phyloP scores from a whole-genome alignment of 2,888 invertebrate species.

The Hypsopygia costalis region DNA sequence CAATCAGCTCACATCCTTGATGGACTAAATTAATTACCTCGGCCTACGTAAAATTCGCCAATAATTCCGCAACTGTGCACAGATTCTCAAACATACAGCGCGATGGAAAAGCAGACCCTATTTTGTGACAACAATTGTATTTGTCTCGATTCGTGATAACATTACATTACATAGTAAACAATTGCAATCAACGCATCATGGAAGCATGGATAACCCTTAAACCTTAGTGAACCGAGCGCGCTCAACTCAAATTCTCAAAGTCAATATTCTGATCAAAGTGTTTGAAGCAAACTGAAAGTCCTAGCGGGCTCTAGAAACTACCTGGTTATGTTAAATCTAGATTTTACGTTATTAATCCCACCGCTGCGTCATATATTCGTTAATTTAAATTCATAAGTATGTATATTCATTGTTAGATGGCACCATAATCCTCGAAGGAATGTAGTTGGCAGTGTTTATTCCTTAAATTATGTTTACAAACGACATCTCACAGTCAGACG shows the following conservation, averaged over 20 bases:
- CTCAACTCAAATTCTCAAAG: slow-evolving; percentile 13
- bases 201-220: too few species aligned
- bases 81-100: too few species aligned
- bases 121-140: too few species aligned
- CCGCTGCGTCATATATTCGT: slow-evolving; percentile 16
- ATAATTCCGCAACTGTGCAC: too few species aligned
- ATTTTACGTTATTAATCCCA: slow-evolving; percentile 7
- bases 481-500: slow-evolving; percentile 23
- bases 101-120: too few species aligned
- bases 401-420: slow-evolving; percentile 44
- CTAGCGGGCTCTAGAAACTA: slow-evolving; percentile 9
- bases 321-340: slow-evolving; percentile 1
- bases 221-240: too few species aligned
- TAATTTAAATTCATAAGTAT: slow-evolving; percentile 38
- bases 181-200: too few species aligned
- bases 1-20: too few species aligned
- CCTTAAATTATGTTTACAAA: slow-evolving; percentile 36
- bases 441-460: slow-evolving; percentile 65
- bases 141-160: too few species aligned
- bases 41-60: too few species aligned
- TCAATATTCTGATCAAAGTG: slow-evolving; percentile 60
- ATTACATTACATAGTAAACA: too few species aligned
- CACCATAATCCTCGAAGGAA: slow-evolving; percentile 51
- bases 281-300: slow-evolving; percentile 11
- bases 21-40: too few species aligned